Evolutionary conservation across 2,113 vertebrate species (phyloP), one percentile per base, ranked within the genome.

Genomic region (Nesogale talazaci): DNA sequence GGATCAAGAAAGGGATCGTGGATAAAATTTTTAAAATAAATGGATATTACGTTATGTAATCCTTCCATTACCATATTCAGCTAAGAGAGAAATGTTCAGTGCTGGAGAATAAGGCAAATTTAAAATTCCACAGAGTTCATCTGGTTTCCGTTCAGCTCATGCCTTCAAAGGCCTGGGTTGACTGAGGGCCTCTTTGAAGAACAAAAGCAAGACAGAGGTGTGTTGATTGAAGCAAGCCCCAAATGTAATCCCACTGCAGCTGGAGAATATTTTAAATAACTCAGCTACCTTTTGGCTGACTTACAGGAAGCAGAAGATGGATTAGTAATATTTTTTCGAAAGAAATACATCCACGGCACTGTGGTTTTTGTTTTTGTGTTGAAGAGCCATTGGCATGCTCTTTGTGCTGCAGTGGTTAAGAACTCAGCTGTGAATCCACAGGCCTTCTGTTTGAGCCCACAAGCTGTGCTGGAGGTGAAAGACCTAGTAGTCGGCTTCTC

Each of bases 241-340:
- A 69, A 69, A 78, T 34, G 75, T 46, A 29, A 34, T 82, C 90
- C 63, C 25, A 6, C 36, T 92, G 67, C 91, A 82, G 36, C 46
- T 52, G 61, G 74, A 82, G 46, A 93, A 12, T 78, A 90, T 79
- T 94, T 84, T 63, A 75, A 92, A 92, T 69, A 61, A 86, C 40
- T 74, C 88, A 80, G 67, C 74, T 46, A 78, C 27, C 16, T 61
- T 88, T 42, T 42, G 46, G 36, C 56, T 86, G 83, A 23, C 46
- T 8, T 86, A 76, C 90, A 85, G 86, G 83, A 80, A 88, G 36
- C 61, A 82, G 31, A 40, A 79, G 56, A 80, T 77, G 29, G 34
- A 79, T 83, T 63, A 75, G 57, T 89, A 87, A 77, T 67, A 38
- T 95, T 94, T 91, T 95, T 91, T 85, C 69, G 88, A 78, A 56